A percentile compares a stretch with the other conserved stretches of the same genome.
These are phyloP conservation scores for Burhinus oedicnemus DNA, from an alignment of 2,113 vertebrate genomes.

Conservation along the genomic window DNA sequence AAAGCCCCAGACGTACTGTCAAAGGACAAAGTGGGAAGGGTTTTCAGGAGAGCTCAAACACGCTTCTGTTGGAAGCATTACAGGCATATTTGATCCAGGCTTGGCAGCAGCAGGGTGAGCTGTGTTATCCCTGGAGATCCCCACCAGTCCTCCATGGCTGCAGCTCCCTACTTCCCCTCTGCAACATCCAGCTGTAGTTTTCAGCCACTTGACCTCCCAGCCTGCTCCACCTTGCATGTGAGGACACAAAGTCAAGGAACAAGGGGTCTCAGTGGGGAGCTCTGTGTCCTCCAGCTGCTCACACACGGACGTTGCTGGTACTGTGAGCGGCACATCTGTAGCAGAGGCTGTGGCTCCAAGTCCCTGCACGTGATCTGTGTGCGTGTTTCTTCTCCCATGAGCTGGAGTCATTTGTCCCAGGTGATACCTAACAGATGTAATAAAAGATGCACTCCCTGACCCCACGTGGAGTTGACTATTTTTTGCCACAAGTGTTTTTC, in stretches of 20 bases:
- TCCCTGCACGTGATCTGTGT: not conserved
- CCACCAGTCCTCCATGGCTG: not conserved
- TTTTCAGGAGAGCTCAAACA: not conserved
- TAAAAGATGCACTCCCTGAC: not conserved
- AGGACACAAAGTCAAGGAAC: not conserved
- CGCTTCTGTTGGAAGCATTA: not conserved
- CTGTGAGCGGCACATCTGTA: not conserved
- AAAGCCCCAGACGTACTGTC: not conserved
- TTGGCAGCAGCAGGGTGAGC: not conserved
- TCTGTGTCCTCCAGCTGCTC: not conserved
- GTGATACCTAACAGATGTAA: not conserved
- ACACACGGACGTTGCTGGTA: rapidly evolving
- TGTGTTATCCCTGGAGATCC: not conserved
- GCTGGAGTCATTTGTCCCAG: rapidly evolving
- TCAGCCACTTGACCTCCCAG: not conserved
- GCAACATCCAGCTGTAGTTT: not conserved
- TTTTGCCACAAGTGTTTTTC: not conserved
- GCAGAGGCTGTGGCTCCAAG: not conserved
- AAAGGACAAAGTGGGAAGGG: not conserved
- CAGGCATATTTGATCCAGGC: not conserved
- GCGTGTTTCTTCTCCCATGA: not conserved
- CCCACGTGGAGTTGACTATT: rapidly evolving
- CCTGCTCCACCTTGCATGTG: not conserved
- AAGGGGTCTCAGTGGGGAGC: not conserved
- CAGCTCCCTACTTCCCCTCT: not conserved